Conservation (phyloP, 1,140 invertebrate genomes). For the Campoletis sonorensis region DNA sequence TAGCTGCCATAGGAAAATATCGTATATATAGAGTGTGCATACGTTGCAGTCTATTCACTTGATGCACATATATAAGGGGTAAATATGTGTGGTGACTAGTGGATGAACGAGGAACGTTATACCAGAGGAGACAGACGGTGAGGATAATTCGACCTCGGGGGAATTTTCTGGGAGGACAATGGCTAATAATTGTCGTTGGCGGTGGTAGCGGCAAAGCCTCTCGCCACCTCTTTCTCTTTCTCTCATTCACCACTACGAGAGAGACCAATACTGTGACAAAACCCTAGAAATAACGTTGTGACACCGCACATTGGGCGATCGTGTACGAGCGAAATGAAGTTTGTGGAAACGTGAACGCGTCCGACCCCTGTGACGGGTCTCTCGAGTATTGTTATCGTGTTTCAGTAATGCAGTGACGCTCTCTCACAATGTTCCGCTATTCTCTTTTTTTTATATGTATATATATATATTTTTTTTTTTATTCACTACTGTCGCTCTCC, state of each 20-base stretch:
- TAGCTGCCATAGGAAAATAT: conserved; percentile 6
- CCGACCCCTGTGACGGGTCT: conserved; percentile 57
- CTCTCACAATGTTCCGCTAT: conserved; percentile 16
- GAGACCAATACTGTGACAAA: conserved; percentile 19
- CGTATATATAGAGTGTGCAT: background rate
- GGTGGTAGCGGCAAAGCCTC: conserved; percentile 27
- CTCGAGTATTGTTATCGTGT: conserved; percentile 71
- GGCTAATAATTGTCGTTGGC: conserved; percentile 72
- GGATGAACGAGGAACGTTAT: conserved; percentile 45
- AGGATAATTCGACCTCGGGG: conserved; percentile 68
- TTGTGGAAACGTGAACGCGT: conserved; percentile 65
- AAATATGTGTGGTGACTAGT: conserved; percentile 7
- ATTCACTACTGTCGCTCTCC: conserved; percentile 43
- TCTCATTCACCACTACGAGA: conserved; percentile 23
- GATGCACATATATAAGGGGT: background rate
- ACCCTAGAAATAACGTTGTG: background rate
- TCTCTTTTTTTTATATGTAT: too few species aligned
- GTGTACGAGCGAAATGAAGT: conserved; percentile 64
- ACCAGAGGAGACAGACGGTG: conserved; percentile 47
- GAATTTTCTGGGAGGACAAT: conserved; percentile 68
- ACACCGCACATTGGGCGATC: conserved; percentile 22
- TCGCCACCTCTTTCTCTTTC: conserved; percentile 4
- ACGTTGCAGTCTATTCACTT: background rate
- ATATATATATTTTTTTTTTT: too few species aligned
- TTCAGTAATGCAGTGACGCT: conserved; percentile 57